These are phyloP conservation scores for Champsocephalus esox DNA, from an alignment of 2,797 vertebrate genomes.

Conservation along the genomic window DNA sequence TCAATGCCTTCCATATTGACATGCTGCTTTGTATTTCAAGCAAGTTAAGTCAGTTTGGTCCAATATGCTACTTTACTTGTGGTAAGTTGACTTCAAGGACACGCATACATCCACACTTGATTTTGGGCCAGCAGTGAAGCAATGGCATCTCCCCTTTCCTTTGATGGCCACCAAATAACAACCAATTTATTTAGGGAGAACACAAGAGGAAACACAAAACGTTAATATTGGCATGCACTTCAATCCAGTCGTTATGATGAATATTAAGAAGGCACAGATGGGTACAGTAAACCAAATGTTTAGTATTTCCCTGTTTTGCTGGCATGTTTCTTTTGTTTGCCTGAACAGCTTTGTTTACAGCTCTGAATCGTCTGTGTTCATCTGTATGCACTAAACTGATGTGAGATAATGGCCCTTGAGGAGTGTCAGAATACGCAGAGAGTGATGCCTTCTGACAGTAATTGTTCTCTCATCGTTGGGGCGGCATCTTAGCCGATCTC, in stretches of 20 bases:
- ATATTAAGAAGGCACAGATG: conserved; percentile 33
- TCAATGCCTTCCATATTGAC: conserved; percentile 21
- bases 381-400: conserved; percentile 45
- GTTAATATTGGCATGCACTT: conserved; percentile 19
- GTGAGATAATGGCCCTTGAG: conserved; percentile 53
- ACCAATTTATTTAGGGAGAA: conserved; percentile 1
- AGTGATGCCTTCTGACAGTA: conserved; percentile 69
- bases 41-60: conserved; percentile 18
- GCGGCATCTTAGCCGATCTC: conserved; percentile 50
- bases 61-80: conserved; percentile 7
- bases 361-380: conserved; percentile 42
- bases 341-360: conserved; percentile 32
- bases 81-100: conserved; percentile 29
- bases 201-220: neutral
- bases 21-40: conserved; percentile 23
- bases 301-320: conserved; percentile 1
- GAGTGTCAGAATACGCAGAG: conserved; percentile 43
- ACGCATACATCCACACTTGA: neutral
- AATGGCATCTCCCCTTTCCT: neutral
- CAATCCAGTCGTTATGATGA: conserved; percentile 7
- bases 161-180: conserved; percentile 25
- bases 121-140: conserved; percentile 10
- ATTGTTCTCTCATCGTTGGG: conserved; percentile 72
- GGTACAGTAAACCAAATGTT: neutral
- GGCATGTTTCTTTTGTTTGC: conserved; percentile 33